Base-by-base conservation (phyloP, 2,797 vertebrate genomes). In the Leptoclinus maculatus region DNA sequence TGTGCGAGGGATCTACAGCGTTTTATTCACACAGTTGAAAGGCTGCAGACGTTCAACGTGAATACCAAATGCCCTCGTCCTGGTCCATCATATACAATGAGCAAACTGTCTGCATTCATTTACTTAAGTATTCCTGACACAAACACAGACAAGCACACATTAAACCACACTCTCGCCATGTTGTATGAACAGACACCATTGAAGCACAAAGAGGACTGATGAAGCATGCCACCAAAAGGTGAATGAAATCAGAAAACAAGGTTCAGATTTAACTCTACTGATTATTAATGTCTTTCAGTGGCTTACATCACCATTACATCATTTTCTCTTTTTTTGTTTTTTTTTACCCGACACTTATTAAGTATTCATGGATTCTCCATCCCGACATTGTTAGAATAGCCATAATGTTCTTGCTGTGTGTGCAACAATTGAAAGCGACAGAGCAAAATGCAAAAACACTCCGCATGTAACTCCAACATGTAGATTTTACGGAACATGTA, bases 281-380 rank as follows among this genome's bases (percentile, higher is more conserved):
- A 83, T 82, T 85, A 83, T 82, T 85, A 90, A 89, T 87, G 74
- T 80, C 83, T 94, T 92, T 91, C 91, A 86, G 86, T 62, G 71
- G 58, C 68, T 93, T 93, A 88, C 90, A 90, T 88, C 89, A 89
- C 79, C 7, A 69, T 93, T 89, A 81, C 92, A 92, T 90, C 88
- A 89, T 23, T 47, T 58, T 23, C 29, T 32, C 29, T 81, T 58
- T 43, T 54, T 49, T 17, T 7, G 11, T 43, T n/a, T 58, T 81
- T 67, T 60, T 83, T 84, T 60, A 84, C 78, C 87, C 87, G 85
- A 83, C 78, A 74, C 64, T 83, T 86, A 78, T 89, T 85, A 90
- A 88, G 78, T 87, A 93, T 93, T 89, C 75, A 90, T 91, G 83
- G 78, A 76, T 86, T 85, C 77, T 87, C 74, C 78, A 80, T 78